phyloP scores from a whole-genome alignment of 2,888 invertebrate species.

The Pedicia rivosa region DNA sequence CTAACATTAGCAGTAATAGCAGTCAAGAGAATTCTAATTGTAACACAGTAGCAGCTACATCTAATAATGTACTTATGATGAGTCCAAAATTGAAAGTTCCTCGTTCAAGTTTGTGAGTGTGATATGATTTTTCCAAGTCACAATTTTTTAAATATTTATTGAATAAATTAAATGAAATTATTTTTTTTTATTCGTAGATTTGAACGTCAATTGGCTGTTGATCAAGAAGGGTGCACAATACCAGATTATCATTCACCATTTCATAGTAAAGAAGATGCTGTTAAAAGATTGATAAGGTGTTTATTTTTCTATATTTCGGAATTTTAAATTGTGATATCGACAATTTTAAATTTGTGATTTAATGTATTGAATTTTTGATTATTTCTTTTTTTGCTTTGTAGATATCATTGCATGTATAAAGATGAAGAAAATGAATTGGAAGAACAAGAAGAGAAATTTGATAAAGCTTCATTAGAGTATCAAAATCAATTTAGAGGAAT shows the following conservation, averaged over 20 bases:
- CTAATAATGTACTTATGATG: slow-evolving; percentile 9
- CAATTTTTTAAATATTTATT: slow-evolving; percentile 5
- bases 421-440: slow-evolving; percentile 39
- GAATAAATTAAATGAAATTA: slow-evolving; percentile 9
- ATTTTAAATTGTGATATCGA: background rate
- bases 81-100: slow-evolving; percentile 29
- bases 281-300: slow-evolving; percentile 48
- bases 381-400: slow-evolving; percentile 12
- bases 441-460: slow-evolving; percentile 54
- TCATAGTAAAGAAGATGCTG: slow-evolving; percentile 52
- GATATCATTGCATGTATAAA: slow-evolving; percentile 57
- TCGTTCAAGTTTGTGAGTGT: slow-evolving; percentile 34
- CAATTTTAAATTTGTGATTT: background rate
- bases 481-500: slow-evolving; percentile 52
- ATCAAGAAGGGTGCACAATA: slow-evolving; percentile 55
- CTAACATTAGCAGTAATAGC: slow-evolving; percentile 11
- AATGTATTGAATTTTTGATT: background rate
- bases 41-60: slow-evolving; percentile 7
- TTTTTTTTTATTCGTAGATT: slow-evolving; percentile 9
- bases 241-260: slow-evolving; percentile 61
- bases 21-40: slow-evolving; percentile 7
- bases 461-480: slow-evolving; percentile 47
- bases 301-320: slow-evolving; percentile 6
- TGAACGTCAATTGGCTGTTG: slow-evolving; percentile 55
- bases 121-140: slow-evolving; percentile 15